Evolutionary conservation across 2,113 vertebrate species (phyloP), one percentile per base, ranked within the genome.

Genomic region (Montifringilla adamsi): DNA sequence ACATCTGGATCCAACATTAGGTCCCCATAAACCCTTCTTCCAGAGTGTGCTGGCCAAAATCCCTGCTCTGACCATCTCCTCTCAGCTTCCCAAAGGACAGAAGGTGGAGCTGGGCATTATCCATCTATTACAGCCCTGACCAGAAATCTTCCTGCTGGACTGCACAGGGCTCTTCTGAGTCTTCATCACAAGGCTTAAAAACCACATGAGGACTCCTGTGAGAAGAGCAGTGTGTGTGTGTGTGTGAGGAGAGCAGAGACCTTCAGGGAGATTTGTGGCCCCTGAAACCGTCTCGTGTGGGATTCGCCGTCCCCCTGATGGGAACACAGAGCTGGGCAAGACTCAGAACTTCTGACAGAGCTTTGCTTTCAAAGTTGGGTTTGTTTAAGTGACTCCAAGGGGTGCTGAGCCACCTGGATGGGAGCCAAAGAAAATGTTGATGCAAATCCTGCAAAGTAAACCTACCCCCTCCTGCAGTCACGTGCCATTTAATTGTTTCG

Each of bases 301-400:
- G 0, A 77, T 77, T 85, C 27, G 2, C 78, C 37, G 0, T 91
- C 43, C 72, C 69, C 83, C 56, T 4, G 78, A 66, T 4, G 82
- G 0, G 28, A 72, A 82, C 10, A 30, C 3, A 7, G 18, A 55
- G 74, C 92, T n/a, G 67, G 72, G 75, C 2, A 18, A 94, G 69
- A 64, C 86, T 69, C 93, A 52, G 67, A 47, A 66, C 72, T 86
- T 56, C 88, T 77, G 90, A 46, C 68, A 62, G 68, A 41, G 90
- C 60, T 95, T 94, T 90, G 52, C 90, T 95, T 87, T 89, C 93
- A 52, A 31, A 90, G 88, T 76, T 69, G 66, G 86, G 83, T 75
- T 96, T 96, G 93, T 96, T 95, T 96, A 84, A 97, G 94, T 13
- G 69, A 63, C 85, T 96, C 92, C 20, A 79, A 96, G 93, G 93